Evolutionary conservation across 2,888 invertebrate species (phyloP), one percentile per base, ranked within the genome.

Genomic region (Orthonevra nobilis): DNA sequence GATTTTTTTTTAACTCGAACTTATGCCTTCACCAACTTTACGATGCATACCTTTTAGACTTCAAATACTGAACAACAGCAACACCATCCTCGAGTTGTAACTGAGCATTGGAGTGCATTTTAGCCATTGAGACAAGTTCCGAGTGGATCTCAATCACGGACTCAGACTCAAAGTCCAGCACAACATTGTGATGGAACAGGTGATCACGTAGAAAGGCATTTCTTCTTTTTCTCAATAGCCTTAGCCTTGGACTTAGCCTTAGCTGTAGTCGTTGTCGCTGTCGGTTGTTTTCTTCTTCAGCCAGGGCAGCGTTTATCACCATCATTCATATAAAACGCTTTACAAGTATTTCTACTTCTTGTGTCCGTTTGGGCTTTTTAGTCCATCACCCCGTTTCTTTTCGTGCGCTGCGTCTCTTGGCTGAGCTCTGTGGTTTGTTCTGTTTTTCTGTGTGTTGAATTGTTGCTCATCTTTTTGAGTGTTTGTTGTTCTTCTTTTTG

Each of bases 281-380:
- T 61, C 36, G 75, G 42, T 52, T 72, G 60, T 66, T 64, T 66
- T 79, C 60, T 66, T 66, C 73, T 63, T 79, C 36, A n/a, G n/a
- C n/a, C n/a, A n/a, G n/a, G 34, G 38, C 66, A 73, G 54, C 72
- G 79, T 79, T 73, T 79, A 73, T 73, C 79, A 68, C 73, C 79
- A 79, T 73, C 79, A 79, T 79, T 79, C 79, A 79, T 73, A 79
- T 61, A 61, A 79, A 79, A 66, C 79, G 79, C 79, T 79, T 79
- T 66, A 68, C 60, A 73, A 79, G 79, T 79, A 79, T 72, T 79
- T 79, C 73, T 79, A 42, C 64, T 73, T 60, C 73, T 79, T 79
- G 73, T 73, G 73, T 79, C 73, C 72, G 73, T 79, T 77, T 79
- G 72, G 73, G 38, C 73, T n/a, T 79, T 77, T 72, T 77, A 77